Conservation (phyloP, 2,888 invertebrate species). For the Synanthedon andrenaeformis region DNA sequence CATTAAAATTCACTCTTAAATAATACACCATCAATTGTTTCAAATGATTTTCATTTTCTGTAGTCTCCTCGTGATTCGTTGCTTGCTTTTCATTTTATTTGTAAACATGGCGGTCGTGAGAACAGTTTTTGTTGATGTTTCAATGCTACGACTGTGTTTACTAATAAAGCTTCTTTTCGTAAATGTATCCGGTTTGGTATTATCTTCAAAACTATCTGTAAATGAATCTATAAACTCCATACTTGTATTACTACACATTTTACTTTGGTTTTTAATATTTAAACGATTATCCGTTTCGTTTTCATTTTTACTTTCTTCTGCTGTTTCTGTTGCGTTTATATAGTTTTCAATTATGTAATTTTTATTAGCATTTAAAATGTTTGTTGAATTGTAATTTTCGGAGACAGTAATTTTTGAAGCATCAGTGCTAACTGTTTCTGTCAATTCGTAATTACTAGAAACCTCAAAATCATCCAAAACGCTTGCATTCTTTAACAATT, state of each 20-base stretch:
- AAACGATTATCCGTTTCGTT: not conserved
- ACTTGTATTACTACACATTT: slow-evolving; percentile 38
- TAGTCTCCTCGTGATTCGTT: slow-evolving; percentile 18
- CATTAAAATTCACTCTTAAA: not conserved
- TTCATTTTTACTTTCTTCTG: too few relatives aligned
- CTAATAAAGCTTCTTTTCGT: not conserved
- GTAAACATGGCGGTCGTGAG: not conserved
- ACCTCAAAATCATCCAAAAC: too few relatives aligned
- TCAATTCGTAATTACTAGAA: too few relatives aligned
- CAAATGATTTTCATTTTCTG: slow-evolving; percentile 21
- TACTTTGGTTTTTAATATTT: slow-evolving; percentile 27
- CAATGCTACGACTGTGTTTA: not conserved
- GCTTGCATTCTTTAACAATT: too few relatives aligned
- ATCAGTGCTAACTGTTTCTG: too few relatives aligned
- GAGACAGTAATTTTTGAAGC: too few relatives aligned
- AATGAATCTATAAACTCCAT: slow-evolving; percentile 28
- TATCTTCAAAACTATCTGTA: slow-evolving; percentile 8
- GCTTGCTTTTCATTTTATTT: slow-evolving; percentile 20
- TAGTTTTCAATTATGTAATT: too few relatives aligned
- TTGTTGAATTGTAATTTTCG: too few relatives aligned
- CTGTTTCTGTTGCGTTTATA: too few relatives aligned
- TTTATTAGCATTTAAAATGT: too few relatives aligned
- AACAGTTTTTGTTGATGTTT: not conserved
- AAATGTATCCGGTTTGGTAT: slow-evolving; percentile 1
- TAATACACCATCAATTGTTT: not conserved